Percentiles rank a stretch among this genome's conserved stretches.
Conservation (phyloP, 2,888 invertebrate species). For the Diaperis boleti region DNA sequence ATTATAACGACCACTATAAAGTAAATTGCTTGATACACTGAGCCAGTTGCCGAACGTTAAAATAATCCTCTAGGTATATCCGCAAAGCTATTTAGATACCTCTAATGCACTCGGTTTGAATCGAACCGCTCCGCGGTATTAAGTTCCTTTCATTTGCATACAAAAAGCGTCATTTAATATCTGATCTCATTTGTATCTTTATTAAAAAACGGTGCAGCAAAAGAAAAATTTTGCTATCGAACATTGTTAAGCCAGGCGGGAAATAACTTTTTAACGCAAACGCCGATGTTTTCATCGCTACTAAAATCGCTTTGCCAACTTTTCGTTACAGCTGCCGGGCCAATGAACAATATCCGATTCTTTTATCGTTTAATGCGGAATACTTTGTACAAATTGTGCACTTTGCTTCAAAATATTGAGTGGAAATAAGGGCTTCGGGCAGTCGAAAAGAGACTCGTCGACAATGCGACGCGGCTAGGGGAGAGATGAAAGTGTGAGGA, state of each 20-base stretch:
- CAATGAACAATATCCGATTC: constrained; percentile 30
- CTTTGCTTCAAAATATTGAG: constrained; percentile 22
- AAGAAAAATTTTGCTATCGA: constrained; percentile 29
- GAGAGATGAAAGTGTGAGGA: no score
- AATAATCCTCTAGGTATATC: constrained; percentile 27
- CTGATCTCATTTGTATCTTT: constrained; percentile 41
- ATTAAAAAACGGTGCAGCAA: constrained; percentile 32
- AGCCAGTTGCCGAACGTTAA: constrained; percentile 20
- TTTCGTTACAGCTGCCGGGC: constrained; percentile 30
- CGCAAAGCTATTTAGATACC: constrained; percentile 31
- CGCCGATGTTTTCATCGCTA: constrained; percentile 22
- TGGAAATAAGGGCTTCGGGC: constrained; percentile 9
- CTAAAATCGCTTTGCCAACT: constrained; percentile 28
- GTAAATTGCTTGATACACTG: constrained; percentile 10
- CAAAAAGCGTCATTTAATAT: constrained; percentile 49
- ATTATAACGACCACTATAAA: constrained; percentile 10
- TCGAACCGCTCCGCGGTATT: constrained; percentile 46
- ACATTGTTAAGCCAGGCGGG: constrained; percentile 26
- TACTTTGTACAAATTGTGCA: constrained; percentile 25
- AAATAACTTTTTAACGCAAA: constrained; percentile 37
- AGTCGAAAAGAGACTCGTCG: constrained; percentile 10
- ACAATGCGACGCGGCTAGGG: constrained; percentile 6
- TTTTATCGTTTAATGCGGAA: constrained; percentile 27
- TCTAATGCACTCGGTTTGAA: constrained; percentile 42
- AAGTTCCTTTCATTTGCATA: constrained; percentile 48